Conservation (phyloP, 2,797 vertebrate species). For the Spondyliosoma cantharus region DNA sequence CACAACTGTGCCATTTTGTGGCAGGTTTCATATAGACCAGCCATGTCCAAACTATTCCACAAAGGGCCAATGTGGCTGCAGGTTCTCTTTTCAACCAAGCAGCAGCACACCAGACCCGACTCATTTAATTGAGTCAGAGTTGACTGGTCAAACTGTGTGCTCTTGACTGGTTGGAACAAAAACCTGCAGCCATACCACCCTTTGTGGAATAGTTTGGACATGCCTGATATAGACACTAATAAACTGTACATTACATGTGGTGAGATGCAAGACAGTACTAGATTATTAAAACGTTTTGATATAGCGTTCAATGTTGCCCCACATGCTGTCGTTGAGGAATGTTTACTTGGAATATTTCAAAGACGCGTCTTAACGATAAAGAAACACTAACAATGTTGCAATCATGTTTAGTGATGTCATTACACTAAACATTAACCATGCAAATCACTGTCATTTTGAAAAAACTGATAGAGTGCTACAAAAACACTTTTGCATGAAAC, state of each 20-base stretch:
- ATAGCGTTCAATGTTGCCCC: not conserved
- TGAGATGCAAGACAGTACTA: not conserved
- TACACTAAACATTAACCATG: not conserved
- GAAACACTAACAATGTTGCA: not conserved
- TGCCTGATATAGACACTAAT: too few relatives aligned
- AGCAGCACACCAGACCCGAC: too few relatives aligned
- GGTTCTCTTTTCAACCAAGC: too few relatives aligned
- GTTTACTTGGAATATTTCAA: not conserved
- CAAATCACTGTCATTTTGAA: constrained; percentile 20
- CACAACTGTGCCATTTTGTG: not conserved
- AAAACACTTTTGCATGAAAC: not conserved
- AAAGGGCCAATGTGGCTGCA: too few relatives aligned
- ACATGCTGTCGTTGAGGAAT: not conserved
- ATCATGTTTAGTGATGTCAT: not conserved
- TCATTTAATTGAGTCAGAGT: too few relatives aligned
- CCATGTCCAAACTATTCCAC: too few relatives aligned
- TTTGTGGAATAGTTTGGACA: too few relatives aligned
- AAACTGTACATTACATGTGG: not conserved
- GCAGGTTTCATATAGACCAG: not conserved
- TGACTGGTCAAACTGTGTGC: too few relatives aligned
- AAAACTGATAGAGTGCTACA: not conserved
- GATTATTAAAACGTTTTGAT: not conserved
- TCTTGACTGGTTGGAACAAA: too few relatives aligned
- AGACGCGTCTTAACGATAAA: not conserved
- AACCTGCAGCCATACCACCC: too few relatives aligned